Conservation (phyloP, 2,888 invertebrate species). For the Caenorhabditis japonica region DNA sequence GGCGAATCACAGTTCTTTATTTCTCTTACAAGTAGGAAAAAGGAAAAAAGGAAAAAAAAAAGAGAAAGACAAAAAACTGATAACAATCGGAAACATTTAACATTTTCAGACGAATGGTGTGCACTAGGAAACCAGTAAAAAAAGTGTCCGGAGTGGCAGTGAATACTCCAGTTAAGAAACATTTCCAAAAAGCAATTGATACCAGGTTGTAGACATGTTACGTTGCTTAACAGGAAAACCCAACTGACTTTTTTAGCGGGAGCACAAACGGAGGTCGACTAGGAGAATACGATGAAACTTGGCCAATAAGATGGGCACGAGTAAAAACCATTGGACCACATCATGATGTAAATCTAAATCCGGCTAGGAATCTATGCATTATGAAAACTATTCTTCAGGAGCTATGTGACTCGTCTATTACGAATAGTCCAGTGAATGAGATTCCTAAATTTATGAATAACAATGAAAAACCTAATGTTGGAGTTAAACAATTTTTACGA, state of each 20-base stretch:
- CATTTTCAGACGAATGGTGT: slow-evolving; percentile 69
- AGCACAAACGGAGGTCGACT: slow-evolving; percentile 63
- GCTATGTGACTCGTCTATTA: slow-evolving; percentile 19
- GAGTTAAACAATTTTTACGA: slow-evolving; percentile 14
- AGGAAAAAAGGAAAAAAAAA: not conserved
- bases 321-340: slow-evolving; percentile 54
- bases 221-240: slow-evolving; percentile 7
- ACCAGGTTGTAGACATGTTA: slow-evolving; percentile 53
- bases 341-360: slow-evolving; percentile 42
- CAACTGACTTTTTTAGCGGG: slow-evolving; percentile 4
- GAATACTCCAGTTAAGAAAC: slow-evolving; percentile 61
- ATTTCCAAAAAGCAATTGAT: slow-evolving; percentile 60
- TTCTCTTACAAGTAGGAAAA: slow-evolving; percentile 69
- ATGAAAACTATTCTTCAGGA: slow-evolving; percentile 21
- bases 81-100: no score
- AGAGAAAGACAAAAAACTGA: not conserved
- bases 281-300: slow-evolving; percentile 74
- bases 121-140: slow-evolving; percentile 40
- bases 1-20: slow-evolving; percentile 75
- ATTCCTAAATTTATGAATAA: not conserved
- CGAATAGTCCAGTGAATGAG: slow-evolving; percentile 26
- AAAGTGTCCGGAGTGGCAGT: slow-evolving; percentile 52
- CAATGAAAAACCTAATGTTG: slow-evolving; percentile 12
- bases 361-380: no score
- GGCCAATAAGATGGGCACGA: slow-evolving; percentile 74